Conservation (phyloP, 2,797 vertebrate species). For the Podargus strigoides region DNA sequence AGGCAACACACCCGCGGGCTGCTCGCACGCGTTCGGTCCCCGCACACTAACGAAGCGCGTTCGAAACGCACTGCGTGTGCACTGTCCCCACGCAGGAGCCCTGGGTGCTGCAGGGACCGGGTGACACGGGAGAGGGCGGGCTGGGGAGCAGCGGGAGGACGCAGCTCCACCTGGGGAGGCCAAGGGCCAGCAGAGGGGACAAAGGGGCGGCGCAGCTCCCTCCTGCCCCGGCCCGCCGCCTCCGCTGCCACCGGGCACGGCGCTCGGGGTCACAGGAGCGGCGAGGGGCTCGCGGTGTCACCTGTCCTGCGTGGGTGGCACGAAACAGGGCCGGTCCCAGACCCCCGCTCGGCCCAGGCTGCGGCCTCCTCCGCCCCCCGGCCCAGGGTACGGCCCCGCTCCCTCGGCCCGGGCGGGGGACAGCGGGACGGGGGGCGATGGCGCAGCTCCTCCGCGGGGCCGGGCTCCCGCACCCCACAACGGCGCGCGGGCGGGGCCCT, state of each 20-base stretch:
- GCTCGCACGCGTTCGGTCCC: rapidly evolving
- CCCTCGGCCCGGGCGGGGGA: neutral
- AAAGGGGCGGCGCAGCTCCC: neutral
- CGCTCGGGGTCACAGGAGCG: neutral
- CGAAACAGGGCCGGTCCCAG: neutral
- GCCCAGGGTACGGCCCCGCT: neutral
- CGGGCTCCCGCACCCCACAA: neutral
- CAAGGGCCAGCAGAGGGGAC: neutral
- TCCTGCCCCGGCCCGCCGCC: neutral
- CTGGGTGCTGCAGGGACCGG: neutral
- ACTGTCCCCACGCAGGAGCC: neutral
- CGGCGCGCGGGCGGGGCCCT: neutral
- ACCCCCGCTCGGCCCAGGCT: neutral
- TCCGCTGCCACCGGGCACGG: neutral
- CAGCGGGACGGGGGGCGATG: neutral
- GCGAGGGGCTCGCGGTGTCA: no score
- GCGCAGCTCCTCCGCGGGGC: neutral
- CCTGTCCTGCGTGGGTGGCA: no score
- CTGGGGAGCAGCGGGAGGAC: neutral
- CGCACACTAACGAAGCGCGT: rapidly evolving
- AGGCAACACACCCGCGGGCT: rapidly evolving
- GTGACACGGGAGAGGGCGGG: neutral
- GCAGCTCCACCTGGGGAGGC: neutral
- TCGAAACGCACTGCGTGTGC: neutral
- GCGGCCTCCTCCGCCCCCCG: neutral